Evolutionary conservation across 37 sponge, comb jelly and placozoan species (phyloP), one percentile per base, ranked within the genome.

Genomic region (Aphrocallistes beatrix): DNA sequence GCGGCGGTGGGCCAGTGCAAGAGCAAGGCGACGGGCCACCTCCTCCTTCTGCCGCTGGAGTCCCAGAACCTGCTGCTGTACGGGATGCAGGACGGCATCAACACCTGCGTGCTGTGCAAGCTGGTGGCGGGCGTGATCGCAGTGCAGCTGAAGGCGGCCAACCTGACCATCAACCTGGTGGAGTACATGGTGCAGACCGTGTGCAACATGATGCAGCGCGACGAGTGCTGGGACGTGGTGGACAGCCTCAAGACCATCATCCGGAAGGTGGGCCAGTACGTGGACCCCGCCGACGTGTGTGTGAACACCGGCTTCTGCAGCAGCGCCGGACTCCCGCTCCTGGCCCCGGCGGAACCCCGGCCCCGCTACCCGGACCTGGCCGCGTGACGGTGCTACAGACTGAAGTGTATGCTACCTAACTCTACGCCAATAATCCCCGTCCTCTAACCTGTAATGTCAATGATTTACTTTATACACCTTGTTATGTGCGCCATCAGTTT

Each of bases 111-210:
- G 3, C 75, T 60, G 17, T 60, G 75, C 75, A 60, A 60, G 34
- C 75, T 60, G 34, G 75, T 60, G 17, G 75, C 75, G 6, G 75
- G 75, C 6, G 75, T 60, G 3, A 60, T 60, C 10, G 75, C 75
- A 6, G 75, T 60, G 34, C 75, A 60, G 34, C 10, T 60, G 75
- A 60, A 60, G 75, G 75, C 75, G 6, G 75, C 75, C n/a, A 60
- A 60, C 75, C 75, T 60, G 34, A 60, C 75, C 34, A 60, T 60
- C n/a, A 60, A 60, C 75, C 75, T 60, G 32, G 75, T 60, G 75
- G 75, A 60, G 75, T 60, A 60, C 34, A 60, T 60, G 75, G 75
- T 60, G 34, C 75, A 60, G 75, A 60, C 75, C n/a, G 75, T 60
- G 34, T 60, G 75, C 34, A 60, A 60, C 34, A 60, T 60, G 75